Base-by-base conservation (phyloP, 2,113 vertebrate genomes). In the Syngnathus typhle region DNA sequence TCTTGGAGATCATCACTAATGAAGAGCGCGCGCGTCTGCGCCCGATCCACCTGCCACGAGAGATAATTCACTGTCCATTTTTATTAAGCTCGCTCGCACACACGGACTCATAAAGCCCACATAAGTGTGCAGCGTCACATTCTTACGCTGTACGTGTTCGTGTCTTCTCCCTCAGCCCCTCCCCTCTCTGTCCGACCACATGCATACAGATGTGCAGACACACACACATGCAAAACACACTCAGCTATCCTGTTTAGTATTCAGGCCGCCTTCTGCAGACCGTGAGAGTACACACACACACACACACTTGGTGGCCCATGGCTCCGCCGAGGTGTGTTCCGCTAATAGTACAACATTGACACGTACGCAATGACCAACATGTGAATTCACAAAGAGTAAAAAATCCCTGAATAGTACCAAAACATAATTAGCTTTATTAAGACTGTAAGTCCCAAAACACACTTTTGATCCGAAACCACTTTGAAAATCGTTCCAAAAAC, bases 31-130 rank as follows among this genome's bases (percentile, higher is more conserved):
- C 38, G 65, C 19, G n/a, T 36, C 8, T 32, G 62, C 58, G 44
- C 75, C 60, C 60, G 83, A 82, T 76, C 83, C 85, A 90, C 86
- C 90, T 91, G 73, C 79, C 81, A 80, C 77, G 80, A 71, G 80
- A 87, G 84, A 89, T 89, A 85, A 89, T 89, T 89, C 82, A 73
- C 86, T 87, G 86, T 90, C 88, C 85, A 85, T 91, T 90, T 89
- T 84, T 85, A 86, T 91, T 89, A 90, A 87, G 84, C 78, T 86
- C 82, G 61, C 65, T 41, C 79, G 59, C 44, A 37, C 46, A 58
- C 55, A 37, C 65, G 36, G 19, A 64, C 13, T 67, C 18, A 6
- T 63, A 72, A 83, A 62, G 52, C 62, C 64, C 60, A 65, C 65
- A 47, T 62, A 37, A 23, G 72, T 19, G 16, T 0, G 7, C 66